Evolutionary conservation across 2,888 invertebrate genomes (phyloP), one percentile per base, ranked within the genome.

Genomic region (Arrhopalites spinosus): DNA sequence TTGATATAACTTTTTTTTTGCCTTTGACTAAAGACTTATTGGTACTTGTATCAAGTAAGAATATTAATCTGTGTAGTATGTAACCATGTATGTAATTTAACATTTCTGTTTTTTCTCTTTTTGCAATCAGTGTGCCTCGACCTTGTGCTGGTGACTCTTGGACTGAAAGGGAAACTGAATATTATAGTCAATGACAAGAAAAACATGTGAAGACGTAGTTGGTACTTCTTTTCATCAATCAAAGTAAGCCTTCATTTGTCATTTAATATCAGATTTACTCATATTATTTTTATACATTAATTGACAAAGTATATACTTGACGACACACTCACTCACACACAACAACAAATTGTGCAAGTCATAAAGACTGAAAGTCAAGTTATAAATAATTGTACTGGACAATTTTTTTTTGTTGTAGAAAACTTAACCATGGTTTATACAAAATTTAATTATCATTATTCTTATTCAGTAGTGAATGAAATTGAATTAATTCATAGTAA

Each of bases 121-220:
- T 59, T 59, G 59, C 59, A 59, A 59, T 59, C 59, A 50, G 50
- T 50, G 45, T 11, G 7, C 8, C 15, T 50, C n/a, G 50, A 50
- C 50, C 50, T 50, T 50, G 59, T 59, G 59, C 59, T 59, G 25
- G 3, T 59, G 59, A 59, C 59, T 59, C 59, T 59, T 23, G 59
- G 25, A 59, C 25, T 59, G 59, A 59, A 59, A 59, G 59, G 59
- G 59, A 59, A 59, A 23, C 25, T 50, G 50, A 50, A n/a, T n/a
- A 13, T n/a, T n/a, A 50, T n/a, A 15, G 15, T 50, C 50, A 50
- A n/a, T 3, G n/a, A 50, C 15, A n/a, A n/a, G n/a, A n/a, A n/a
- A 17, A 50, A 15, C 15, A n/a, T 50, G 50, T n/a, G n/a, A 15
- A 50, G 50, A 50, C 50, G 50, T 15, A 50, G n/a, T 50, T 50